Base-by-base conservation (phyloP, 2,888 invertebrate species). In the Apotomis capreana region DNA sequence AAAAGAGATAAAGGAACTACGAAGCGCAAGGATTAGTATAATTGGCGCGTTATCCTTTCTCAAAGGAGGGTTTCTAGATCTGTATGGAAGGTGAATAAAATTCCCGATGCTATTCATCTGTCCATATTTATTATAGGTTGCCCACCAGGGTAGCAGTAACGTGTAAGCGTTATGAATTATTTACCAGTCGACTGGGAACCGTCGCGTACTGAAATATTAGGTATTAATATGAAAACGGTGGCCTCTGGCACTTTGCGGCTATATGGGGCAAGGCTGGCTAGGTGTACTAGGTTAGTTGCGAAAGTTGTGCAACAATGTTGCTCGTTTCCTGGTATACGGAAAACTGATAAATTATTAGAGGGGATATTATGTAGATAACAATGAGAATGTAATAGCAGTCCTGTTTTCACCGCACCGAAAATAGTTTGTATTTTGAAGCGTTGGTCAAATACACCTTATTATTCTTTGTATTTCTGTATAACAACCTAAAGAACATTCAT, bases 161-260 rank as follows among this genome's bases (percentile, higher is more conserved):
- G 52, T 59, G 64, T 59, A 64, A 78, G 77, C 63, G 74, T 75
- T 74, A 79, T 86, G 83, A 85, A 87, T 87, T 84, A 87, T 86
- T 86, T 79, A 87, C 76, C 69, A 74, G 74, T 69, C 75, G 77
- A 78, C 71, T 76, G 80, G 79, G 79, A 77, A 76, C 65, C 58
- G 52, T 63, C 58, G 69, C 74, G 71, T 71, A 69, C 77, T 81
- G 80, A 80, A 79, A 84, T 86, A 84, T 84, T 81, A 72, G 72
- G 68, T 68, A 81, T 79, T 78, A 78, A 80, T 78, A 78, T 81
- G 77, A 79, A 77, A 55, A 79, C 78, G 26, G 76, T 59, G 72
- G 75, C 75, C 73, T 67, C 64, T 63, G 68, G 64, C 71, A 68
- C 67, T 74, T 71, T 69, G 71, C 37, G 69, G 73, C 57, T 77